phyloP scores from a whole-genome alignment of 1,140 invertebrate species.

The Ceratoteleas bidentatus region DNA sequence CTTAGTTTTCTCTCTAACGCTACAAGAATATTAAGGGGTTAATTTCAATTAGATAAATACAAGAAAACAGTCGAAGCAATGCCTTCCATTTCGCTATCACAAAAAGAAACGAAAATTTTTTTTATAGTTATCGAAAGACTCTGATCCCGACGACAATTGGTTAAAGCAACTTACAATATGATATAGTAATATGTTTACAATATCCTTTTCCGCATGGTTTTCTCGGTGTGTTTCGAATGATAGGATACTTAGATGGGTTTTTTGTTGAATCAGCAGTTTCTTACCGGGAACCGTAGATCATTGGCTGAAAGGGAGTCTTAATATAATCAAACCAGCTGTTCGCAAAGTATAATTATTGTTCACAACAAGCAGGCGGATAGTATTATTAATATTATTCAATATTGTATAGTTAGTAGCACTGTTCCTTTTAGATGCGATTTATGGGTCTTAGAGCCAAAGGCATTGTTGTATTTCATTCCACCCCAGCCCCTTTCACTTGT shows the following conservation, averaged over 20 bases:
- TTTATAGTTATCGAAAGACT: conserved; percentile 44
- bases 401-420: conserved; percentile 55
- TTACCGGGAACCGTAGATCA: conserved; percentile 27
- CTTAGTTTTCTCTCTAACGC: too few species aligned
- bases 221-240: too few species aligned
- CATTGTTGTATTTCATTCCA: conserved; percentile 57
- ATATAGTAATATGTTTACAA: too few species aligned
- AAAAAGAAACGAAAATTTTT: conserved; percentile 43
- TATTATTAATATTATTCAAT: conserved; percentile 64
- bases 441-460: conserved; percentile 62
- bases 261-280: conserved; percentile 51
- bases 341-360: conserved; percentile 58
- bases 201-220: too few species aligned
- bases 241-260: too few species aligned
- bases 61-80: conserved; percentile 37
- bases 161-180: conserved; percentile 33
- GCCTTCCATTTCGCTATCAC: conserved; percentile 46
- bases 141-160: conserved; percentile 29
- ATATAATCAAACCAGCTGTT: conserved; percentile 64
- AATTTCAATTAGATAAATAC: too few species aligned
- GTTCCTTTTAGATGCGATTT: conserved; percentile 67
- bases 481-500: conserved; percentile 20
- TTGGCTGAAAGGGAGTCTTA: conserved; percentile 45
- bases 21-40: too few species aligned
- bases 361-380: conserved; percentile 34